These are phyloP conservation scores for Mastomys natalensis DNA, from an alignment of 2,113 vertebrate species.

Conservation along the genomic window DNA sequence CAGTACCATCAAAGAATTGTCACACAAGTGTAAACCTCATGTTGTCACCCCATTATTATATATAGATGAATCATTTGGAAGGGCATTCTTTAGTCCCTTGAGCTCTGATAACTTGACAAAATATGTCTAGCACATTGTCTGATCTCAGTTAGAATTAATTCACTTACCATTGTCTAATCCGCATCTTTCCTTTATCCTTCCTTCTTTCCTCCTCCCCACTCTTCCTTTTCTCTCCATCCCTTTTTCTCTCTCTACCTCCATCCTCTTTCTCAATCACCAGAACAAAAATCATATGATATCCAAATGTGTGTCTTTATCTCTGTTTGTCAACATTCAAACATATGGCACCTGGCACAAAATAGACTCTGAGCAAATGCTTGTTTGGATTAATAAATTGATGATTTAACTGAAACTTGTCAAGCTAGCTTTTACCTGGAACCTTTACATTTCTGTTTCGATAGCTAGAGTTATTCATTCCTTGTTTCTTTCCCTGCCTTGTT, in stretches of 20 bases:
- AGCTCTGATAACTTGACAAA: background rate
- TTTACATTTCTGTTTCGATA: background rate
- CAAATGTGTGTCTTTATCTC: background rate
- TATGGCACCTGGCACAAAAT: background rate
- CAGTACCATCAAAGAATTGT: background rate
- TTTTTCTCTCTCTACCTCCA: background rate
- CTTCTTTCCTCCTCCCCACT: background rate
- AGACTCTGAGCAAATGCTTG: background rate
- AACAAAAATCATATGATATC: background rate
- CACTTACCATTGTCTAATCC: background rate
- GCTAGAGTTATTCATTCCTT: background rate
- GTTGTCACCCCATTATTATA: background rate
- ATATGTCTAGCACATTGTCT: background rate
- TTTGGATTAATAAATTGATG: background rate
- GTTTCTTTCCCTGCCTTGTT: background rate
- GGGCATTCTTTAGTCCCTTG: background rate
- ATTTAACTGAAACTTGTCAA: background rate
- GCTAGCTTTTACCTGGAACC: background rate
- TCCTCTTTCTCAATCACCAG: background rate
- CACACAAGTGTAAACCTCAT: background rate
- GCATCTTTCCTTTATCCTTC: background rate
- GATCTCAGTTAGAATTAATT: background rate
- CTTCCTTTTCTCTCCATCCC: background rate
- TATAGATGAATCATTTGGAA: background rate
- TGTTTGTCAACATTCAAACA: background rate